Conservation (phyloP, 2,888 invertebrate species). For the Heliconius ethilla region DNA sequence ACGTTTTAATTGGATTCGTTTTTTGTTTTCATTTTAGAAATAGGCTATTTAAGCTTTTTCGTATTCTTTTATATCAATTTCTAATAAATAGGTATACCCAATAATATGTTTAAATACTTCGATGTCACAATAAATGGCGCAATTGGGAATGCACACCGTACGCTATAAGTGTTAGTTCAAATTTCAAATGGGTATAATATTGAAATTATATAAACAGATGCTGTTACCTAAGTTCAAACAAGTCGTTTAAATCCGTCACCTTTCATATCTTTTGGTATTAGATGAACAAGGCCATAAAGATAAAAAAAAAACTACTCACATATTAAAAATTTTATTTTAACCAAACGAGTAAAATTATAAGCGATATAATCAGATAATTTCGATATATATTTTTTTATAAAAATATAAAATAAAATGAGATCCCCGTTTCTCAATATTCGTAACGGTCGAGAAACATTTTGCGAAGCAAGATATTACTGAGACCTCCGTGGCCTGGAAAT, state of each 20-base stretch:
- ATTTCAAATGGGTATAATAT: slow-evolving; percentile 9
- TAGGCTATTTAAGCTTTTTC: neutral
- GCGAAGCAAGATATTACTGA: slow-evolving; percentile 65
- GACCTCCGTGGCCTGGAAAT: slow-evolving; percentile 63
- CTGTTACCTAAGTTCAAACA: neutral
- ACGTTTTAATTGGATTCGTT: too few relatives aligned
- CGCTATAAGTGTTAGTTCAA: neutral
- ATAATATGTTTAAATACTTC: neutral
- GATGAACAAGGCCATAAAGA: neutral
- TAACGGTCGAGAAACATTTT: slow-evolving; percentile 55
- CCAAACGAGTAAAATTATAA: neutral
- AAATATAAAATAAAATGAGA: slow-evolving; percentile 2
- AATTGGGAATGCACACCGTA: neutral
- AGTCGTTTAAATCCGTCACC: slow-evolving; percentile 2
- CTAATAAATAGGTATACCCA: neutral
- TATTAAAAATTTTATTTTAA: neutral
- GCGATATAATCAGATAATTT: neutral
- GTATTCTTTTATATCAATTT: neutral
- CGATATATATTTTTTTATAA: neutral
- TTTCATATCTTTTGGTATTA: slow-evolving; percentile 12
- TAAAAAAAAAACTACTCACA: neutral
- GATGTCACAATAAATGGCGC: neutral
- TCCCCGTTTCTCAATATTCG: slow-evolving; percentile 45
- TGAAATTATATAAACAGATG: slow-evolving; percentile 9
- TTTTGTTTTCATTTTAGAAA: neutral